phyloP scores from a whole-genome alignment of 2,797 vertebrate species.

The Gymnoscopelus braueri region DNA sequence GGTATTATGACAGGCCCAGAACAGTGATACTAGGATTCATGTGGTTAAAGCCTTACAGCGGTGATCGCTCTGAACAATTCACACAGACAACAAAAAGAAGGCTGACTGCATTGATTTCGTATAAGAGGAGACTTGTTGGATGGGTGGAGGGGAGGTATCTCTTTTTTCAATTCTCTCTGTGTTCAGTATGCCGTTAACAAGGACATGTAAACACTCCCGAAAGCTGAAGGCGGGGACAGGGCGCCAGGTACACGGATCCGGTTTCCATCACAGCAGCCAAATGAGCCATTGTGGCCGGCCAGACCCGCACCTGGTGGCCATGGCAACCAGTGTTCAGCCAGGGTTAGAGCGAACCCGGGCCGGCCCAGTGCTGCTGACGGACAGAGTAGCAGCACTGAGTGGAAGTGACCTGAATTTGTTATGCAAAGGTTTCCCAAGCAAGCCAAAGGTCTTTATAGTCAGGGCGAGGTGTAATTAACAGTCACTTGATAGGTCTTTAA shows the following conservation, averaged over 20 bases:
- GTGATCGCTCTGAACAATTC: conserved; percentile 43
- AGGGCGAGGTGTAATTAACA: conserved; percentile 1
- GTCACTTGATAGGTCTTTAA: neutral
- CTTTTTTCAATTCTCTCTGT: conserved; percentile 69
- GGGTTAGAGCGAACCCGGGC: conserved; percentile 27
- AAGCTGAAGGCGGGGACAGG: conserved; percentile 72
- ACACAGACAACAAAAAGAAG: conserved; percentile 59
- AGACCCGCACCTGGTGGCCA: conserved; percentile 80
- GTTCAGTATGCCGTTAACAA: conserved; percentile 70
- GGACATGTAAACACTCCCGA: conserved; percentile 75
- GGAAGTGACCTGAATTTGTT: conserved; percentile 19
- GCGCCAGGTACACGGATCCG: conserved; percentile 76
- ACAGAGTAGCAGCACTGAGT: conserved; percentile 42
- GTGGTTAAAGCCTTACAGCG: conserved; percentile 16
- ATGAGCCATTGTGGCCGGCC: conserved; percentile 72
- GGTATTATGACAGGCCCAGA: no score
- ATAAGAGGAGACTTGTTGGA: conserved; percentile 63
- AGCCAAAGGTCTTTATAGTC: conserved; percentile 3
- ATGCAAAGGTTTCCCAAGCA: conserved; percentile 8
- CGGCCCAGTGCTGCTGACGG: conserved; percentile 29
- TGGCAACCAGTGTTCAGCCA: conserved; percentile 70
- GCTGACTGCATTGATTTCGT: conserved; percentile 71
- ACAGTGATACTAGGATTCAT: no score
- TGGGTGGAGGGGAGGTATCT: conserved; percentile 40
- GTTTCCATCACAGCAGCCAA: conserved; percentile 73